phyloP scores from a whole-genome alignment of 2,113 vertebrate species.

The Microtus ochrogaster region DNA sequence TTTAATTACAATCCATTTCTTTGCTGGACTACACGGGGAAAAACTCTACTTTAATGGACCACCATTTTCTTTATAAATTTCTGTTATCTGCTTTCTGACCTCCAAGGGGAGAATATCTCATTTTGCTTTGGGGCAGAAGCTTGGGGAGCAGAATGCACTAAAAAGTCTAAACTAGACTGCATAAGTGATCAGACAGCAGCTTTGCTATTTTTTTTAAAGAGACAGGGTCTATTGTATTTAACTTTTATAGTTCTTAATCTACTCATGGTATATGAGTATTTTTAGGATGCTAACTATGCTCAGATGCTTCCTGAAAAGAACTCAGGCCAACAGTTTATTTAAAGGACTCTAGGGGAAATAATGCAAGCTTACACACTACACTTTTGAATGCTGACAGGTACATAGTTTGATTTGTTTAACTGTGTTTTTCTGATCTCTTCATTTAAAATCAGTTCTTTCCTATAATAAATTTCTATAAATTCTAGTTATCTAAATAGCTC shows the following conservation, averaged over 20 bases:
- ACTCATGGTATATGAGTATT: conserved; percentile 3
- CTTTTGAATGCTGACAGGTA: neutral
- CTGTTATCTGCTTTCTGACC: neutral
- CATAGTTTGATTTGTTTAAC: neutral
- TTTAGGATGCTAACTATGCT: conserved; percentile 49
- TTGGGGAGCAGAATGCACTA: conserved; percentile 45
- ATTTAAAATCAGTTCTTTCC: conserved; percentile 38
- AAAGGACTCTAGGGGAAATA: conserved; percentile 35
- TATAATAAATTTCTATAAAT: conserved; percentile 34
- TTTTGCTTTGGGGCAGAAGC: conserved; percentile 39
- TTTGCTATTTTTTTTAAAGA: neutral
- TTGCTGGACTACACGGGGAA: neutral
- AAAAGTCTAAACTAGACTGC: neutral
- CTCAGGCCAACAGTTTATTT: conserved; percentile 16
- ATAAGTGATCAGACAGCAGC: neutral
- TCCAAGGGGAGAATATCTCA: neutral
- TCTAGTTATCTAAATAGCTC: conserved; percentile 45
- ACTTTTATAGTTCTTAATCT: conserved; percentile 9
- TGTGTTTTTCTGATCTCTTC: neutral
- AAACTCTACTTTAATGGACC: neutral
- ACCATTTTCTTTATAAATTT: conserved; percentile 44
- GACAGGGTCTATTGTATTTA: neutral
- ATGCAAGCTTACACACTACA: neutral
- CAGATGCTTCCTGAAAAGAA: conserved; percentile 44
- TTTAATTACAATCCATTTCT: neutral